phyloP scores from a whole-genome alignment of 2,113 vertebrate species.

The Dipodomys ordii region DNA sequence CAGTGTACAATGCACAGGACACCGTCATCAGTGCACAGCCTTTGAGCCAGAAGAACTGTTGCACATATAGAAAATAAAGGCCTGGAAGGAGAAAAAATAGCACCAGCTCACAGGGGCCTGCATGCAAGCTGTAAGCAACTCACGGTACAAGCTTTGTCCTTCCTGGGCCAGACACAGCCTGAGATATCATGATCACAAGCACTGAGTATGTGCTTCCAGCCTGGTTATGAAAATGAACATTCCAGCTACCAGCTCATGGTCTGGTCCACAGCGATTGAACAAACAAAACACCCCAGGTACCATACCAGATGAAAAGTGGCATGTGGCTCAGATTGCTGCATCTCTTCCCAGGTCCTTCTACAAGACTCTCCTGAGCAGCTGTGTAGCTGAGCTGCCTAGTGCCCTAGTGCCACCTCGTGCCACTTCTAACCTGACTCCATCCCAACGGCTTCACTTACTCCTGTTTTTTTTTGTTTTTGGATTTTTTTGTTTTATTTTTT shows the following conservation, averaged over 20 bases:
- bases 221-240: background rate
- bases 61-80: background rate
- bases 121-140: background rate
- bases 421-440: background rate
- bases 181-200: no score
- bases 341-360: background rate
- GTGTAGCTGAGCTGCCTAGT: background rate
- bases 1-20: background rate
- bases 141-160: no score
- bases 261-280: background rate
- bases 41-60: background rate
- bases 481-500: no score
- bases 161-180: background rate
- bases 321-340: background rate
- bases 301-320: background rate
- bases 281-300: background rate
- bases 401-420: background rate
- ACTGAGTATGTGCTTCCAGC: background rate
- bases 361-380: background rate
- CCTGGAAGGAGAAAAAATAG: background rate
- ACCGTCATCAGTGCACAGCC: background rate
- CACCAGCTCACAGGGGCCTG: background rate
- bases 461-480: background rate
- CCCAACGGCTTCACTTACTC: background rate
- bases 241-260: background rate